Evolutionary conservation across 2,113 vertebrate species (phyloP).

Genomic region (Thermophis baileyi): DNA sequence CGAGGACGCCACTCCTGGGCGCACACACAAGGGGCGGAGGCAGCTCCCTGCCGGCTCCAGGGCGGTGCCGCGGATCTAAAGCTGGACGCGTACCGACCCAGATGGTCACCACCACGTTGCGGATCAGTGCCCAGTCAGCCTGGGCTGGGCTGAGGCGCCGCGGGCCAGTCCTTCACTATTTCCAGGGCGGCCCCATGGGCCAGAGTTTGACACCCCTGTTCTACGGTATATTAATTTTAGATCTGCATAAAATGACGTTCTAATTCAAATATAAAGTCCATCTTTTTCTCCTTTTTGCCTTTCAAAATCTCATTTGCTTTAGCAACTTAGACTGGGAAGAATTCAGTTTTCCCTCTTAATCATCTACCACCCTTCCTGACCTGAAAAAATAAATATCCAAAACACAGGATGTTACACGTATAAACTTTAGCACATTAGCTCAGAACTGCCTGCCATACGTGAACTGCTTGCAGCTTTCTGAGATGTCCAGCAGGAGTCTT

Average conservation of each 20-base stretch:
- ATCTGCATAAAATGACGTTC: not conserved
- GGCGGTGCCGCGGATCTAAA: too few species aligned
- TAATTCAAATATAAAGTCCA: not conserved
- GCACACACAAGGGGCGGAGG: too few species aligned
- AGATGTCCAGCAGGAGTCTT: not conserved
- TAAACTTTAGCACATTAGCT: not conserved
- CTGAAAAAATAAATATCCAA: too few species aligned
- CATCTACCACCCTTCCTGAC: not conserved
- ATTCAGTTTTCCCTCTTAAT: not conserved
- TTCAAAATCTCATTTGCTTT: not conserved
- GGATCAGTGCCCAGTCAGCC: too few species aligned
- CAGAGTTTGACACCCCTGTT: too few species aligned
- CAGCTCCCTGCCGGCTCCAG: too few species aligned
- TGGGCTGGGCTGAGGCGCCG: too few species aligned
- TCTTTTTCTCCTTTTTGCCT: not conserved
- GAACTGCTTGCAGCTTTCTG: not conserved
- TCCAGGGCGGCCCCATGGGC: too few species aligned
- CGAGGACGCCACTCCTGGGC: too few species aligned
- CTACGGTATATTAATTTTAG: not conserved
- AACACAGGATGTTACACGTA: not conserved
- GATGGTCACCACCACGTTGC: too few species aligned
- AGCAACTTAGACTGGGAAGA: not conserved
- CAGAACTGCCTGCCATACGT: not conserved
- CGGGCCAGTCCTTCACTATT: too few species aligned
- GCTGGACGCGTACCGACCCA: too few species aligned